Evolutionary conservation across 2,113 vertebrate genomes (phyloP), one percentile per base, ranked within the genome.

Genomic region (Hymenochirus boettgeri): DNA sequence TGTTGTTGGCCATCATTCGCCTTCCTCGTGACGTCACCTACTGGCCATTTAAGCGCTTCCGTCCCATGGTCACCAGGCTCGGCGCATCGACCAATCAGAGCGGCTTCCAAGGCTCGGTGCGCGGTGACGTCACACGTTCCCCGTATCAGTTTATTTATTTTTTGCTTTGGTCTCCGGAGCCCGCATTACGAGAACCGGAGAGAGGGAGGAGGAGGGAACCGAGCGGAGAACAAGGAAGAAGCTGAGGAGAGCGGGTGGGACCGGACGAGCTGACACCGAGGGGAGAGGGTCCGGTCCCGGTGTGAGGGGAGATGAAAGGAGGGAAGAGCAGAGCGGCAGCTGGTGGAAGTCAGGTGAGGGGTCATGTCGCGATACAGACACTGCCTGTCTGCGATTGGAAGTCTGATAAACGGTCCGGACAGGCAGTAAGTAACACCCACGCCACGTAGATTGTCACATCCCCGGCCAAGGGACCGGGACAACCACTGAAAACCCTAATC

Each of bases 121-220:
- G 35, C 72, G 46, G 54, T 85, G 85, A 88, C 86, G 85, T 80
- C 73, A 75, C 65, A 42, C 27, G 67, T 15, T 71, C 80, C 71
- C 77, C 71, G 74, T 62, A n/a, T n/a, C n/a, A n/a, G n/a, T n/a
- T 76, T 73, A 77, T 80, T 76, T 79, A 76, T 79, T 81, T 85
- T 84, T 81, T 84, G 81, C 82, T 88, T 76, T 72, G 74, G 81
- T 79, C 75, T 72, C 70, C 54, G 61, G 53, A 62, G 80, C 75
- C 79, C 81, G 84, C 85, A 83, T 85, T 85, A 83, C 75, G 65
- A 72, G 33, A 78, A 63, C 74, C 63, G 72, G 62, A 50, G 39
- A 48, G 48, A 39, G 53, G 47, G 62, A 65, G 67, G 37, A 26
- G 35, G 54, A 73, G n/a, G n/a, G n/a, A n/a, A n/a, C n/a, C n/a